A percentile compares a stretch with the other conserved stretches of the same genome.
Conservation (phyloP, 2,113 vertebrate genomes). For the Pseudonaja textilis region DNA sequence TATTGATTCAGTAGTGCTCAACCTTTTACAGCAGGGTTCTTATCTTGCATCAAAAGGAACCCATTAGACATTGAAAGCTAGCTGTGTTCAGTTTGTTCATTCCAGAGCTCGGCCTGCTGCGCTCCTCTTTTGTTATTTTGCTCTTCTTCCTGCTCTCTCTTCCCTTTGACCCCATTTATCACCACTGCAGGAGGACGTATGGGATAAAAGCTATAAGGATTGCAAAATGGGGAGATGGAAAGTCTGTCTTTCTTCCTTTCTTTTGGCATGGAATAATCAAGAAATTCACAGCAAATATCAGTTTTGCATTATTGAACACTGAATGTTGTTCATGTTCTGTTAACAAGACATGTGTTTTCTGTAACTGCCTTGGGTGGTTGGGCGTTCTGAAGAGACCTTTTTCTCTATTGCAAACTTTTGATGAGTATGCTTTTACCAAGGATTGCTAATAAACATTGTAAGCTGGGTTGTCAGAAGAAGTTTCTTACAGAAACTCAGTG, state of each 20-base stretch:
- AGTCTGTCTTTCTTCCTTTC: neutral
- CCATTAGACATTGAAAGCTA: neutral
- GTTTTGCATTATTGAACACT: neutral
- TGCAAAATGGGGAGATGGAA: neutral
- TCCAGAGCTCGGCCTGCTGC: neutral
- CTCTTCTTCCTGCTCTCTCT: neutral
- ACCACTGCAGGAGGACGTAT: neutral
- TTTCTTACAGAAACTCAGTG: neutral
- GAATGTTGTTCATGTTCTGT: neutral
- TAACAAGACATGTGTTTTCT: neutral
- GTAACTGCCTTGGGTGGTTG: neutral
- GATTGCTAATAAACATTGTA: neutral
- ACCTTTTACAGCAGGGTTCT: neutral
- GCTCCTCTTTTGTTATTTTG: neutral
- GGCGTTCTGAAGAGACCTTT: neutral
- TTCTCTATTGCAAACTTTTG: neutral
- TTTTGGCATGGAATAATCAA: neutral
- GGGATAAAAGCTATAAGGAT: neutral
- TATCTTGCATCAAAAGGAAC: neutral
- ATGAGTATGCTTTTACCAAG: neutral
- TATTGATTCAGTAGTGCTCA: neutral
- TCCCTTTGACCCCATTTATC: neutral
- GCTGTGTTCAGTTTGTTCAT: neutral
- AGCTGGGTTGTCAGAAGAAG: neutral
- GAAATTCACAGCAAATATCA: neutral